Conservation (phyloP, 2,113 vertebrate genomes). For the Leucosticte australis region DNA sequence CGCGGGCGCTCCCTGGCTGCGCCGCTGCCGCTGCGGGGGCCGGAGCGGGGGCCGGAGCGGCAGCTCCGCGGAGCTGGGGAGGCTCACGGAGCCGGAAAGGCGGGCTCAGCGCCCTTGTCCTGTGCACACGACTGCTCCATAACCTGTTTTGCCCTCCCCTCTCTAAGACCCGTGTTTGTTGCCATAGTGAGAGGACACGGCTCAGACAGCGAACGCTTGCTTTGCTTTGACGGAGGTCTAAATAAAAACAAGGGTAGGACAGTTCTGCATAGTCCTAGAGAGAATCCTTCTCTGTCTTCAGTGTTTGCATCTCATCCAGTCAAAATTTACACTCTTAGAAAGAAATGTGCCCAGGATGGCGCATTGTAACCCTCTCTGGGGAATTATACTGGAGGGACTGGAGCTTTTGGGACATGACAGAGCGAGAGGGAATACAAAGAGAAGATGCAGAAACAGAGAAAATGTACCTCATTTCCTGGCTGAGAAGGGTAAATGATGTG, state of each 20-base stretch:
- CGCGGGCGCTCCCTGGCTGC: neutral
- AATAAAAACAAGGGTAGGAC: neutral
- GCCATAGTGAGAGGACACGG: neutral
- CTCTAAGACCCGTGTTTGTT: neutral
- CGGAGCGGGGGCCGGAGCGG: neutral
- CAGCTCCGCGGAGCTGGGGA: neutral
- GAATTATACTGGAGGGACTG: neutral
- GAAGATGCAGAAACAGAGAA: neutral
- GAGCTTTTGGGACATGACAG: neutral
- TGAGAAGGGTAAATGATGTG: neutral
- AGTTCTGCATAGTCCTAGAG: neutral
- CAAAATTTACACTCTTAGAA: neutral
- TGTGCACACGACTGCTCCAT: rapidly evolving
- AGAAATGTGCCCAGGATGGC: neutral
- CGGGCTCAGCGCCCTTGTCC: rapidly evolving
- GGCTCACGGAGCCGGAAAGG: neutral
- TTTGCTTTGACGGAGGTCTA: neutral
- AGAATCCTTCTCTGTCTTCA: neutral
- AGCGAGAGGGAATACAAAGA: neutral
- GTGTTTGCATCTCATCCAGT: neutral
- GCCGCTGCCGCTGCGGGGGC: neutral
- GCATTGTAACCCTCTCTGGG: neutral
- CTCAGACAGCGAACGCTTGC: neutral
- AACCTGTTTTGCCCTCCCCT: neutral
- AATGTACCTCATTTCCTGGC: neutral